Conservation (phyloP, 2,797 vertebrate species). For the Mallotus villosus region DNA sequence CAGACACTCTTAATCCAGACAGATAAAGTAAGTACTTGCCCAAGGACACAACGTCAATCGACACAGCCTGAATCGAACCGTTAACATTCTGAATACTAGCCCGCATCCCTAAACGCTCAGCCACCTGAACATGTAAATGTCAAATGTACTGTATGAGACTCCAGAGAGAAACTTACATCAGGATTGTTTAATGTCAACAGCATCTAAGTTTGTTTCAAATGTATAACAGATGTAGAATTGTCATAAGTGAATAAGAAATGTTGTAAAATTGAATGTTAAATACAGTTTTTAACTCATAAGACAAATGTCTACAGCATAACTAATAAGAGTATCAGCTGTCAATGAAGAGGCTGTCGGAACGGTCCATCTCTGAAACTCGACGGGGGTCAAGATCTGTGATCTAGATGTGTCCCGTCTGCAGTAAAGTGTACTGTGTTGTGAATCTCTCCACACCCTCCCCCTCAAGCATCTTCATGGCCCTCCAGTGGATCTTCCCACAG, state of each 20-base stretch:
- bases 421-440: conserved; percentile 81
- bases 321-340: background rate
- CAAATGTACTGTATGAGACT: conserved; percentile 8
- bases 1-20: too few species aligned
- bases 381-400: conserved; percentile 4
- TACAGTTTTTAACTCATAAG: background rate
- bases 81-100: too few species aligned
- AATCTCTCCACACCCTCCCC: conserved; percentile 86
- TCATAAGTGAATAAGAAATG: conserved; percentile 7
- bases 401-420: conserved; percentile 84
- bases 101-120: too few species aligned
- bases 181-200: conserved; percentile 49
- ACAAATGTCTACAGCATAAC: background rate
- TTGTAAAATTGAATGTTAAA: background rate
- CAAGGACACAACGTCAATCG: too few species aligned
- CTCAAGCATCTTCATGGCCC: conserved; percentile 89
- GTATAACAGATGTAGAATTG: conserved; percentile 41
- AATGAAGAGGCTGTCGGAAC: background rate
- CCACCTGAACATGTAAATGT: too few species aligned
- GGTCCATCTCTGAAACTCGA: background rate
- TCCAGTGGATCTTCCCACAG: conserved; percentile 91
- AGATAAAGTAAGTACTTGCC: too few species aligned
- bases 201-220: conserved; percentile 29
- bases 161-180: conserved; percentile 11
- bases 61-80: too few species aligned